Conservation (phyloP, 1,140 invertebrate species). For the Cataglyphis hispanica region DNA sequence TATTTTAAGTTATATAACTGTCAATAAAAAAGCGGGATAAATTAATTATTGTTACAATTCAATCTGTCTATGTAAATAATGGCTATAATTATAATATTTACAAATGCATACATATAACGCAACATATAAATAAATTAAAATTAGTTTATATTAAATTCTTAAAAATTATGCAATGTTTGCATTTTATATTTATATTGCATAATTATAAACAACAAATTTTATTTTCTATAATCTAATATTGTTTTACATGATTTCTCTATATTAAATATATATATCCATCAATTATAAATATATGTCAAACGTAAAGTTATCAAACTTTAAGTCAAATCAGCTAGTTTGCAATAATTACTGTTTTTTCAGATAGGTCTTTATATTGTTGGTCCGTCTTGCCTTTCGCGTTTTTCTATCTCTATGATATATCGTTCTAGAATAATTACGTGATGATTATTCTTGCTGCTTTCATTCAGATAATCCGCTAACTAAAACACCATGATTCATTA, state of each 20-base stretch:
- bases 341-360: constrained; percentile 77
- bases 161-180: too few species aligned
- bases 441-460: constrained; percentile 15
- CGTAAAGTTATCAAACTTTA: neutral
- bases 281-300: neutral
- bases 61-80: constrained; percentile 4
- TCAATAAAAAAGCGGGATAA: too few species aligned
- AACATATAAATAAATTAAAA: neutral
- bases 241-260: too few species aligned
- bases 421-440: neutral
- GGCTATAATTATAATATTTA: neutral
- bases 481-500: constrained; percentile 18
- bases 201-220: too few species aligned
- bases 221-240: too few species aligned
- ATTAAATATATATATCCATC: too few species aligned
- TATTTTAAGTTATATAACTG: too few species aligned
- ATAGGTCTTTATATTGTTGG: constrained; percentile 46
- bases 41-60: neutral
- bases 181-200: too few species aligned
- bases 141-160: too few species aligned
- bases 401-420: neutral
- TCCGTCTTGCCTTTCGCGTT: neutral
- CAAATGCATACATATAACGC: too few species aligned
- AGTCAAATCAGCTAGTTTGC: neutral
- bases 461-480: constrained; percentile 39